Evolutionary conservation across 2,797 vertebrate genomes (phyloP).

Genomic region (Brachyalestes nurse): DNA sequence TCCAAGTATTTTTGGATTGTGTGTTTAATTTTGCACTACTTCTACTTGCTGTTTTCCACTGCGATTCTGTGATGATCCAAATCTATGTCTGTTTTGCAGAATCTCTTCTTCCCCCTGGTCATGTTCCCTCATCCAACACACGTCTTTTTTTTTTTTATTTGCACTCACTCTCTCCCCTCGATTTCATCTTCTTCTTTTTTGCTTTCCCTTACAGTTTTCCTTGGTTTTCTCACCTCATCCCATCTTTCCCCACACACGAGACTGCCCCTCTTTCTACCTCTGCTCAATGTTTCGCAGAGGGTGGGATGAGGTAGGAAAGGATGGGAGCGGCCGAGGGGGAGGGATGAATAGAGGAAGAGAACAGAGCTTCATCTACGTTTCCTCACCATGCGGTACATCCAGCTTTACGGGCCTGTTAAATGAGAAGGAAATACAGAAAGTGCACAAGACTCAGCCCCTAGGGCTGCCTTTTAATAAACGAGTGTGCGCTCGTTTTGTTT

Average conservation of each 20-base stretch:
- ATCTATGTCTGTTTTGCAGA: constrained; percentile 20
- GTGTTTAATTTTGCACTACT: constrained; percentile 4
- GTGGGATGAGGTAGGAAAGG: constrained; percentile 2
- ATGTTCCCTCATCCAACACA: constrained; percentile 25
- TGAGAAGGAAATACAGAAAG: constrained; percentile 50
- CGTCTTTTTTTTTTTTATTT: background rate
- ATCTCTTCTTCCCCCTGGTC: background rate
- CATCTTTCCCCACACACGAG: constrained; percentile 38
- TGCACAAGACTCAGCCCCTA: constrained; percentile 55
- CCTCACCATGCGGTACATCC: constrained; percentile 21
- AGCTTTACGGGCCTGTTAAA: constrained; percentile 45
- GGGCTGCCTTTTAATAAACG: constrained; percentile 62
- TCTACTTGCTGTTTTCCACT: background rate
- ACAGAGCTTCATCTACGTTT: constrained; percentile 39
- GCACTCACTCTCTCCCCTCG: constrained; percentile 3
- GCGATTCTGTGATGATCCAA: constrained; percentile 2
- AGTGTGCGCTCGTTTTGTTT: constrained; percentile 52
- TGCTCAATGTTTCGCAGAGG: constrained; percentile 30
- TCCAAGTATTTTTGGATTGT: background rate
- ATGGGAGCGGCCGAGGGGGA: background rate
- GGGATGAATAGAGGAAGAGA: background rate
- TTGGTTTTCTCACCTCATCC: constrained; percentile 48
- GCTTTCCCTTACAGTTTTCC: constrained; percentile 39
- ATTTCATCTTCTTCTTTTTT: constrained; percentile 55
- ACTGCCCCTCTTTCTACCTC: constrained; percentile 35